phyloP scores from a whole-genome alignment of 1,140 invertebrate genomes.

The Homalodisca vitripennis region DNA sequence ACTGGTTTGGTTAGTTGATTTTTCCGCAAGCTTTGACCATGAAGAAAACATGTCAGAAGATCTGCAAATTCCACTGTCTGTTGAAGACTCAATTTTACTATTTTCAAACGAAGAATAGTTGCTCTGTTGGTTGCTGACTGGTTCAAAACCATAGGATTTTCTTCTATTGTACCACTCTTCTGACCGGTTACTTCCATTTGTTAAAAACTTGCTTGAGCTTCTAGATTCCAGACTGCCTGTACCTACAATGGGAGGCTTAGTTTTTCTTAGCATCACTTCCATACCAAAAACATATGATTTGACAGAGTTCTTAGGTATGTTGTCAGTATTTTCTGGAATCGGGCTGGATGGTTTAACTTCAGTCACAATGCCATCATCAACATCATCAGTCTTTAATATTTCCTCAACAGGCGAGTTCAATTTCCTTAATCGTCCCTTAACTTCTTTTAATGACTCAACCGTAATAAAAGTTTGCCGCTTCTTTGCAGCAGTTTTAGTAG shows the following conservation, averaged over 20 bases:
- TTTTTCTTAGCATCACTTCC: conserved; percentile 46
- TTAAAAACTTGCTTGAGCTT: conserved; percentile 46
- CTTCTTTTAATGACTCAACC: conserved; percentile 57
- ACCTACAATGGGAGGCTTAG: conserved; percentile 45
- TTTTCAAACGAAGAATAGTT: conserved; percentile 45
- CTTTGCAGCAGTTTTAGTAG: conserved; percentile 18
- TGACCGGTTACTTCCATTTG: conserved; percentile 48
- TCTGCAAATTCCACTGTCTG: conserved; percentile 68
- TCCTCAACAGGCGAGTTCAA: conserved; percentile 39
- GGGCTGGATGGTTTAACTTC: conserved; percentile 41
- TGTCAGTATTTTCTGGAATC: conserved; percentile 9
- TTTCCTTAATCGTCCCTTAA: conserved; percentile 53
- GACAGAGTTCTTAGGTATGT: conserved; percentile 41
- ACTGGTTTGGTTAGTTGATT: not conserved
- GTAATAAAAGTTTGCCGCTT: conserved; percentile 53
- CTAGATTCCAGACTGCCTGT: conserved; percentile 58
- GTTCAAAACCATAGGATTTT: conserved; percentile 73
- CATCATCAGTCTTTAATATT: conserved; percentile 40
- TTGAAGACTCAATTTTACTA: conserved; percentile 51
- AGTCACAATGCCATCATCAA: conserved; percentile 51
- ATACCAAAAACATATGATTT: conserved; percentile 50
- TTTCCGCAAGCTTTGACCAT: conserved; percentile 26
- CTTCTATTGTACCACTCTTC: conserved; percentile 67
- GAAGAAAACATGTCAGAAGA: conserved; percentile 57
- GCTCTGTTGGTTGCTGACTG: conserved; percentile 53